These are phyloP conservation scores for Spisula subtruncata DNA, from an alignment of 2,888 invertebrate species.

Conservation along the genomic window DNA sequence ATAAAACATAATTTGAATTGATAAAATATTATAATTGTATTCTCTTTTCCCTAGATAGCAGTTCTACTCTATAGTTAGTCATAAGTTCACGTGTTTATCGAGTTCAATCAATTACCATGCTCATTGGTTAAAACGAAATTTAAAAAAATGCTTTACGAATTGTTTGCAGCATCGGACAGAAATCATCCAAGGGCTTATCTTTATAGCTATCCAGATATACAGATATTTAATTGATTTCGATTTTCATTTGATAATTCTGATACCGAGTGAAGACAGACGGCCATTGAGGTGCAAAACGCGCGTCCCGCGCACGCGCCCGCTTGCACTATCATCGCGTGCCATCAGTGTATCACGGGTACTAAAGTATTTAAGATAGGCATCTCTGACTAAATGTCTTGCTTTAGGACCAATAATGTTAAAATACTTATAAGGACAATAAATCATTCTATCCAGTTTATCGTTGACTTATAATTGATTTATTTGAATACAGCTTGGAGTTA, in stretches of 20 bases:
- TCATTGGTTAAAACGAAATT: not conserved
- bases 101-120: not conserved
- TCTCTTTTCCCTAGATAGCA: not conserved
- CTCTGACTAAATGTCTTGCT: conserved; percentile 33
- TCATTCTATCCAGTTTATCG: conserved; percentile 50
- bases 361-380: conserved; percentile 54
- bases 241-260: conserved; percentile 48
- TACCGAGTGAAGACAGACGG: conserved; percentile 16
- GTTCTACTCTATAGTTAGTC: too few species aligned
- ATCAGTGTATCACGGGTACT: conserved; percentile 54
- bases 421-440: conserved; percentile 33
- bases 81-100: not conserved
- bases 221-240: conserved; percentile 36
- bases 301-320: conserved; percentile 48
- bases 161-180: conserved; percentile 17
- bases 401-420: not conserved
- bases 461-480: conserved; percentile 17
- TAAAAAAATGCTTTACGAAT: not conserved
- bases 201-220: conserved; percentile 30
- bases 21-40: not conserved
- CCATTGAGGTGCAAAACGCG: conserved; percentile 16
- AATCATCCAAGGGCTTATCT: conserved; percentile 24
- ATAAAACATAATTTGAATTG: not conserved
- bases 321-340: conserved; percentile 62
- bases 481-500: conserved; percentile 29